These are phyloP conservation scores for Fragum fragum DNA, from an alignment of 2,888 invertebrate genomes.

Conservation along the genomic window DNA sequence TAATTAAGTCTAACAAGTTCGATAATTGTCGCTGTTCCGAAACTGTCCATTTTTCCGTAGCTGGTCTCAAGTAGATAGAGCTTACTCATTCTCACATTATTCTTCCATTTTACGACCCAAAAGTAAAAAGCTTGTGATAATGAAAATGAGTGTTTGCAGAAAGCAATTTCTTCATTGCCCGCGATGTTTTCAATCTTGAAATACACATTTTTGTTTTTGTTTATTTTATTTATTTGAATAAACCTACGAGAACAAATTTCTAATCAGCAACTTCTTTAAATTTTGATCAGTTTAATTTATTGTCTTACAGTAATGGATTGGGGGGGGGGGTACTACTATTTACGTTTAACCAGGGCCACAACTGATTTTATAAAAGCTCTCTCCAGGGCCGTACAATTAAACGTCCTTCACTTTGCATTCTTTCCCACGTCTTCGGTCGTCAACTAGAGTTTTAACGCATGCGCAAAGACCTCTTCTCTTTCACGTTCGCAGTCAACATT, in stretches of 20 bases:
- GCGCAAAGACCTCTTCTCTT: conserved; percentile 19
- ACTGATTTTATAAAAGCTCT: background rate
- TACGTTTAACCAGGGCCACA: background rate
- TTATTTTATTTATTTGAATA: too few relatives aligned
- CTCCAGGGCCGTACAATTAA: conserved; percentile 5
- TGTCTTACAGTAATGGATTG: too few relatives aligned
- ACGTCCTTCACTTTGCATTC: conserved; percentile 24
- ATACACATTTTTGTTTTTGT: too few relatives aligned
- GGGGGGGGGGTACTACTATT: too few relatives aligned
- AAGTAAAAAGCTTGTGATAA: background rate
- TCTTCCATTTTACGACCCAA: too few relatives aligned
- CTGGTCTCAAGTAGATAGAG: background rate
- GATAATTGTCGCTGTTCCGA: background rate
- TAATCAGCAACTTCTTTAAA: too few relatives aligned
- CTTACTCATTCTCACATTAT: too few relatives aligned
- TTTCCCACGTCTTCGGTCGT: conserved; percentile 24
- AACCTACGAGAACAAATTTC: too few relatives aligned
- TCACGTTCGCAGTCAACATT: conserved; percentile 37
- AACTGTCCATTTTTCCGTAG: too few relatives aligned
- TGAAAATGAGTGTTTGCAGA: background rate
- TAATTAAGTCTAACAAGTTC: background rate
- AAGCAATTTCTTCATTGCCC: background rate
- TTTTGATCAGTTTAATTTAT: too few relatives aligned
- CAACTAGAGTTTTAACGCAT: conserved; percentile 19
- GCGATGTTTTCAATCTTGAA: background rate